phyloP scores from a whole-genome alignment of 2,888 invertebrate species.

The Volucella zonaria region DNA sequence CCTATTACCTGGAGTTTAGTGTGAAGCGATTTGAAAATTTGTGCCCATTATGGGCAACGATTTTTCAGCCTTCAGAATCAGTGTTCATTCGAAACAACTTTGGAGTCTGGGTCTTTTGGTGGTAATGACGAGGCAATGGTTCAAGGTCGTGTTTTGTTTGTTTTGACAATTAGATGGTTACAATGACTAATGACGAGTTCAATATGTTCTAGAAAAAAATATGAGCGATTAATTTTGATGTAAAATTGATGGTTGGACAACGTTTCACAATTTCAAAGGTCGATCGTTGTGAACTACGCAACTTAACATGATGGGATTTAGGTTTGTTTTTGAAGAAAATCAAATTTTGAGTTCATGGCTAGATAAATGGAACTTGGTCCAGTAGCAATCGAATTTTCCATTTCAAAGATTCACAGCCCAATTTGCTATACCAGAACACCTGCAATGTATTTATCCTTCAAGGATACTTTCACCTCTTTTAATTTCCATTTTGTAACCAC shows the following conservation, averaged over 20 bases:
- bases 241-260: conserved; percentile 7
- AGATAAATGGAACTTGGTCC: too few relatives aligned
- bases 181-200: conserved; percentile 17
- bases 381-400: too few relatives aligned
- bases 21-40: conserved; percentile 21
- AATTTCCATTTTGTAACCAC: too few relatives aligned
- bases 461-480: too few relatives aligned
- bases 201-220: neutral
- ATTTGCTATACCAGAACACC: too few relatives aligned
- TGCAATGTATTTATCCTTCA: too few relatives aligned
- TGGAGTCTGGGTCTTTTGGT: conserved; percentile 4
- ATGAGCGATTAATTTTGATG: neutral
- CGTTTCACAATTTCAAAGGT: neutral
- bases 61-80: neutral
- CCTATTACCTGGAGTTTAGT: conserved; percentile 5
- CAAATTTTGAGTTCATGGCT: too few relatives aligned
- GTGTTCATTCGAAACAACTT: conserved; percentile 8
- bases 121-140: conserved; percentile 1
- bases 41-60: neutral
- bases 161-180: conserved; percentile 14
- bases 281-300: neutral
- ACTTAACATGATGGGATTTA: too few relatives aligned
- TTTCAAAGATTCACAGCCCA: too few relatives aligned
- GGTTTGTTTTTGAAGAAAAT: too few relatives aligned
- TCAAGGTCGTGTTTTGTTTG: conserved; percentile 31